Conservation (phyloP, 2,888 invertebrate genomes). For the Oscheius sp. region DNA sequence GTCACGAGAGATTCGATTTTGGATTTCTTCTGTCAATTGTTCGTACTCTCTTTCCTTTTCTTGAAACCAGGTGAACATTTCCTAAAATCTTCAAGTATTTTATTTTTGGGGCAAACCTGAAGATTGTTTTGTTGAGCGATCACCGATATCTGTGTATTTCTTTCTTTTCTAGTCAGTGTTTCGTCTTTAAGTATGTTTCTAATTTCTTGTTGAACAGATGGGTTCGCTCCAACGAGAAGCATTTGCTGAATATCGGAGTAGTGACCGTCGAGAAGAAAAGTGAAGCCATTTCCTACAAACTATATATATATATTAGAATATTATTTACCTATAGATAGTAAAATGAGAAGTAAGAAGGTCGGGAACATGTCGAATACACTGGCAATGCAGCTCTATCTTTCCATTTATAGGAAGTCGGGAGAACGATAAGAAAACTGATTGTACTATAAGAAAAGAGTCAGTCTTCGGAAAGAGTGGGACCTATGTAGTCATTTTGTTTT, state of each 20-base stretch:
- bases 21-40: background rate
- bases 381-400: background rate
- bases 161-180: background rate
- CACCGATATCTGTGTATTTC: background rate
- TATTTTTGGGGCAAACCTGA: background rate
- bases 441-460: too few species aligned
- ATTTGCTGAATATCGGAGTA: constrained; percentile 1
- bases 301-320: background rate
- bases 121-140: background rate
- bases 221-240: background rate
- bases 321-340: background rate
- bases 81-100: background rate
- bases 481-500: too few species aligned
- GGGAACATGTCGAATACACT: background rate
- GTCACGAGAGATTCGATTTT: background rate
- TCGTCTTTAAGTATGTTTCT: background rate
- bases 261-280: background rate
- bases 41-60: constrained; percentile 13
- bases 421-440: constrained; percentile 10
- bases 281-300: background rate
- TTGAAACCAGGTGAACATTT: background rate
- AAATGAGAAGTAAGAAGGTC: background rate
- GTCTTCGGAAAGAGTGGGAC: too few species aligned
- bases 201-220: background rate
- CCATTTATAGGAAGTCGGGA: constrained; percentile 17